phyloP scores from a whole-genome alignment of 2,797 vertebrate genomes.

The Antrozous pallidus region DNA sequence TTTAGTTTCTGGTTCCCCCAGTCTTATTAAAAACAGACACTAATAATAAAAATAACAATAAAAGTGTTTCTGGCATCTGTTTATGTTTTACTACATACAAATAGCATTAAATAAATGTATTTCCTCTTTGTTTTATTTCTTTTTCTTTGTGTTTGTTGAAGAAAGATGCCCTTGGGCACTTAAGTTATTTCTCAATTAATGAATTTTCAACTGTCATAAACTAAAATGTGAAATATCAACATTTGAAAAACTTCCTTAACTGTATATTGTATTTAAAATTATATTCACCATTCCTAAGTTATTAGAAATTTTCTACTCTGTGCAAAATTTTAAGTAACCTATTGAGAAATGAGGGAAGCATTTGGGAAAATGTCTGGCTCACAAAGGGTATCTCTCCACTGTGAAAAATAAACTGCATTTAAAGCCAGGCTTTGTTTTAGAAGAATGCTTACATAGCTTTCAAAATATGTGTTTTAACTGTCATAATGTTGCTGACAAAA shows the following conservation, averaged over 20 bases:
- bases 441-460: neutral
- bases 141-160: neutral
- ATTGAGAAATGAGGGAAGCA: neutral
- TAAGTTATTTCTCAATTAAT: conserved; percentile 23
- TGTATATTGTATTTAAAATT: neutral
- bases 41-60: neutral
- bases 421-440: neutral
- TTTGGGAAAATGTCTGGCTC: neutral
- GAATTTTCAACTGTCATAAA: conserved; percentile 18
- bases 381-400: neutral
- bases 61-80: conserved; percentile 9
- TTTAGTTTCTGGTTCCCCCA: neutral
- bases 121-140: conserved; percentile 1
- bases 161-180: neutral
- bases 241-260: neutral
- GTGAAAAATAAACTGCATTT: neutral
- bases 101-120: neutral
- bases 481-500: conserved; percentile 51
- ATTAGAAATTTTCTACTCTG: neutral
- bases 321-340: neutral
- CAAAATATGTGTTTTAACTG: neutral
- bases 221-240: conserved; percentile 19
- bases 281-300: neutral
- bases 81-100: conserved; percentile 19
- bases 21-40: neutral